Evolutionary conservation across 2,888 invertebrate species (phyloP), one percentile per base, ranked within the genome.

Genomic region (Cancer borealis): DNA sequence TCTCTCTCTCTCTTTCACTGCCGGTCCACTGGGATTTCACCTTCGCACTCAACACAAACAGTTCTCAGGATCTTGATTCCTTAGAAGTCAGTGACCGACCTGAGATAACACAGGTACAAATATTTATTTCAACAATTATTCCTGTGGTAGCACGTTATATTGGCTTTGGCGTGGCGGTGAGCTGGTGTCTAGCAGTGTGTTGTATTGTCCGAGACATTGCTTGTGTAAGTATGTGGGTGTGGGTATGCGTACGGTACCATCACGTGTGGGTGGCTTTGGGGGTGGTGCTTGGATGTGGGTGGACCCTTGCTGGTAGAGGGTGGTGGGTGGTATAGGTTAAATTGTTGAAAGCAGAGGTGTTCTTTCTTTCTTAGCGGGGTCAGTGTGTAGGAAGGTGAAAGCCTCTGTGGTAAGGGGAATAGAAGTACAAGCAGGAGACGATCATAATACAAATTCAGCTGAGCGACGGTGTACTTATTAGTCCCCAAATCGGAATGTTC

Each of bases 401-500:
- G 73, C 26, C n/a, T 73, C 73, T n/a, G 26, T 30, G 30, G 79
- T 30, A 79, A 79, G 79, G 79, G 8, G 79, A 79, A 79, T 79
- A 79, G 30, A 79, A 30, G 79, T 30, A 79, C 79, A 79, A 26
- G 26, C 79, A 79, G 30, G 12, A 79, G 79, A 79, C 30, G 30
- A 79, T 79, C 79, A 79, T 30, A 79, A 79, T 79, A 79, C 79
- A 79, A 79, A 79, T 79, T 79, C 79, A 21, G 30, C 79, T 79
- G 79, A 79, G 26, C 21, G 30, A 79, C 79, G 30, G 30, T 79
- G 79, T 79, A 79, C 79, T 79, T 79, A 79, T 79, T 79, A 79
- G 79, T 30, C 79, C 3, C 79, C 79, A 79, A 79, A 79, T 79
- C 79, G 30, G 79, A 30, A 79, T 79, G 79, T 30, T 30, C 21